These are phyloP conservation scores for Pogona vitticeps DNA, from an alignment of 2,113 vertebrate species.

Conservation along the genomic window DNA sequence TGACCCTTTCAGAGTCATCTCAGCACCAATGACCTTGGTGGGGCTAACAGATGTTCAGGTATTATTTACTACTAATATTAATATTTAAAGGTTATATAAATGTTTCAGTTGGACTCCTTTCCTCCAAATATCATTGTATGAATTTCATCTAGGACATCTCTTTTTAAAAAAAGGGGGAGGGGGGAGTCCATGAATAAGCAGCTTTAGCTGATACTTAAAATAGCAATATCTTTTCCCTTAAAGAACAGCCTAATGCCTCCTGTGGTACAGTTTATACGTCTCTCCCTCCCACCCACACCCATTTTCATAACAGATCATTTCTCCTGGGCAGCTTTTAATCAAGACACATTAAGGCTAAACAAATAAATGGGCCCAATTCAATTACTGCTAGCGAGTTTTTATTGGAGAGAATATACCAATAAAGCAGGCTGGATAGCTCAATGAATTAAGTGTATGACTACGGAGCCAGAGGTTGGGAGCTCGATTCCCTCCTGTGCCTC, in stretches of 20 bases:
- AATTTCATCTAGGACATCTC: constrained; percentile 65
- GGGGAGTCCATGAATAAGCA: constrained; percentile 69
- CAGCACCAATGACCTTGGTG: constrained; percentile 58
- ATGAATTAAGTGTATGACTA: background rate
- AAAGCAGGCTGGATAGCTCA: background rate
- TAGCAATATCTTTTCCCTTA: constrained; percentile 67
- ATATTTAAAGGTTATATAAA: constrained; percentile 72
- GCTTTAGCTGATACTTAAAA: constrained; percentile 73
- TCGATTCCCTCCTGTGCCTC: too few relatives aligned
- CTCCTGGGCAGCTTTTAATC: constrained; percentile 11
- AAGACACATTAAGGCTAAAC: constrained; percentile 12
- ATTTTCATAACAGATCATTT: background rate
- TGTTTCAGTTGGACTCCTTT: constrained; percentile 57
- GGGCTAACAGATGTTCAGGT: constrained; percentile 69
- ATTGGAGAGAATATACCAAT: background rate
- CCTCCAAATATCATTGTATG: constrained; percentile 55
- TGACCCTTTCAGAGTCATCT: constrained; percentile 58
- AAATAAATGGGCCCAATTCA: background rate
- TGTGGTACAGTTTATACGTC: constrained; percentile 48
- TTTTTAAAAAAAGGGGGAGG: background rate
- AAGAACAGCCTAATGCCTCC: constrained; percentile 48
- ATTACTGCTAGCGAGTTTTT: too few relatives aligned
- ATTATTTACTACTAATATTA: constrained; percentile 70
- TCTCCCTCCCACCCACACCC: background rate
- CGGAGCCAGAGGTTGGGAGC: fast-evolving